A percentile compares a stretch with the other conserved stretches of the same genome.
Conservation (phyloP, 2,797 vertebrate genomes). For the Luscinia luscinia region DNA sequence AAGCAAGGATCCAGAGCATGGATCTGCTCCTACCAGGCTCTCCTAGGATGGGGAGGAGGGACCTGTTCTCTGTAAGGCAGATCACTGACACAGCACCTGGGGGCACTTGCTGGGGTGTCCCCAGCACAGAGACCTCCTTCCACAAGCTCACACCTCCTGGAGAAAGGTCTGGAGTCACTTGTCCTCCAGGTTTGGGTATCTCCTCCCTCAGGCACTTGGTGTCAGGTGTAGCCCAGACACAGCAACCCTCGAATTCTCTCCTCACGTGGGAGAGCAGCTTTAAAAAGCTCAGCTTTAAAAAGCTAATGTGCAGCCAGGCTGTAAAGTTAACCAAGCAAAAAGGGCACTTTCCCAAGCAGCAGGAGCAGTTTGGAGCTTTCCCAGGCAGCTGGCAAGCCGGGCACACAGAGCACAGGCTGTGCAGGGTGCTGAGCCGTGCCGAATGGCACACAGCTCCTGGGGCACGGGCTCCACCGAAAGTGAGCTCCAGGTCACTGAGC, state of each 20-base stretch:
- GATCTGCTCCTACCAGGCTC: background rate
- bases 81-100: background rate
- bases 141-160: background rate
- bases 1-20: background rate
- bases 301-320: background rate
- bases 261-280: background rate
- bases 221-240: background rate
- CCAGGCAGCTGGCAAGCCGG: accelerated
- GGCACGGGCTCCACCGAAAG: background rate
- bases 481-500: background rate
- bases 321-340: constrained; percentile 28
- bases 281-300: background rate
- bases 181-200: background rate
- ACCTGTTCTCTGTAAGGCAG: background rate
- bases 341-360: background rate
- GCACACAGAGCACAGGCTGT: background rate
- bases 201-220: background rate
- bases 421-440: background rate
- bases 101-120: background rate
- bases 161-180: background rate
- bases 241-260: background rate
- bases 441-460: accelerated
- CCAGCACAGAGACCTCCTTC: background rate
- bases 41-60: background rate
- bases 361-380: background rate